Evolutionary conservation across 92 coral and sea anemone genomes (phyloP).

Genomic region (Pocillopora grandis): DNA sequence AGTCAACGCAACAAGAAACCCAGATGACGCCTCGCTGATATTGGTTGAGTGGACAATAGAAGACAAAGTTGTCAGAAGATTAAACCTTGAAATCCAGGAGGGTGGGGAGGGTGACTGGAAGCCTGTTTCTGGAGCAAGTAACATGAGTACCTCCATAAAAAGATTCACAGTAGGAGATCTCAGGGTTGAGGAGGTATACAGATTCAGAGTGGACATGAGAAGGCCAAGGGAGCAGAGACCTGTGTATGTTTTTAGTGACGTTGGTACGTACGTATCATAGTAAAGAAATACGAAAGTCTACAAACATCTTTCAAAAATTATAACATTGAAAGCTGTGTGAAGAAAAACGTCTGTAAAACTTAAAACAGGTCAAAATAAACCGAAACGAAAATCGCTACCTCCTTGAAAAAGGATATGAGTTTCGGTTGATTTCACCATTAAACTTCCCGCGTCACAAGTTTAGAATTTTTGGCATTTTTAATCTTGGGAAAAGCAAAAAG

Average conservation of each 20-base stretch:
- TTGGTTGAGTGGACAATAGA: constrained; percentile 52
- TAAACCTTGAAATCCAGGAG: constrained; percentile 45
- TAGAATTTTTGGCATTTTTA: too few relatives aligned
- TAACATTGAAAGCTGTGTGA: too few relatives aligned
- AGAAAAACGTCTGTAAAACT: too few relatives aligned
- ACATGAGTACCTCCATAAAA: constrained; percentile 8
- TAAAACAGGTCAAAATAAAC: too few relatives aligned
- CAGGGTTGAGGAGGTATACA: constrained; percentile 47
- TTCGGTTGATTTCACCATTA: too few relatives aligned
- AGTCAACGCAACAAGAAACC: constrained; percentile 38
- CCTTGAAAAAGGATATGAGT: too few relatives aligned
- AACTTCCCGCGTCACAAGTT: too few relatives aligned
- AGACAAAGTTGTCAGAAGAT: constrained; percentile 38
- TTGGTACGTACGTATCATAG: background rate
- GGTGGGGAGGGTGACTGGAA: constrained; percentile 29
- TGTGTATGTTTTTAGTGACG: constrained; percentile 15
- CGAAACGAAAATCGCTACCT: too few relatives aligned
- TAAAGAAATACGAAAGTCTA: too few relatives aligned
- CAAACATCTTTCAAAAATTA: too few relatives aligned
- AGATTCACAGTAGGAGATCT: constrained; percentile 51
- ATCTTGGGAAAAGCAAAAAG: too few relatives aligned
- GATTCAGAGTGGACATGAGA: constrained; percentile 51
- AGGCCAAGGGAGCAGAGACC: constrained; percentile 23
- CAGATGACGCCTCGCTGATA: constrained; percentile 47
- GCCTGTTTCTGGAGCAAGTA: constrained; percentile 44